phyloP scores from a whole-genome alignment of 2,797 vertebrate genomes.

The Simalia tracyae region DNA sequence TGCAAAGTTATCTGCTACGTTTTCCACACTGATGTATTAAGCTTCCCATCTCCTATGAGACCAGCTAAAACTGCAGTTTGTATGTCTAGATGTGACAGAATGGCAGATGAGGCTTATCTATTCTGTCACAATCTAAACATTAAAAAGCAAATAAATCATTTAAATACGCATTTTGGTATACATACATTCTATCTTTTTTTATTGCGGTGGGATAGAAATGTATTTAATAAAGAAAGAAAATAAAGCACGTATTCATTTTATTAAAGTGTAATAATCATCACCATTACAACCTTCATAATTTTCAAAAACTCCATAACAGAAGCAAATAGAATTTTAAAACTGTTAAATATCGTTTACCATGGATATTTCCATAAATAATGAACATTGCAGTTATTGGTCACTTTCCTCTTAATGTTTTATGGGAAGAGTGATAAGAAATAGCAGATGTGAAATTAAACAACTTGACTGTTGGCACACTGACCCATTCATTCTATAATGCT shows the following conservation, averaged over 20 bases:
- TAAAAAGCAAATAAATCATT: too few species aligned
- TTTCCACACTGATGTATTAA: slow-evolving; percentile 24
- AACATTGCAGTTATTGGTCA: not conserved
- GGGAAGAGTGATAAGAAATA: not conserved
- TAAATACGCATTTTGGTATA: not conserved
- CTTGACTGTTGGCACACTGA: not conserved
- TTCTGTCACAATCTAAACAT: too few species aligned
- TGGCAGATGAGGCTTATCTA: too few species aligned
- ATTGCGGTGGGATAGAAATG: not conserved
- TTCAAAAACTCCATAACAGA: not conserved
- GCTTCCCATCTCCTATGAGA: not conserved
- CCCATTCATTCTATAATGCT: not conserved
- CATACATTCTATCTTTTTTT: not conserved
- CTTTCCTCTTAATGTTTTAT: not conserved
- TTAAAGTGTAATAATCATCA: not conserved
- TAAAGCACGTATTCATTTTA: too few species aligned
- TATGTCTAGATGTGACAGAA: too few species aligned
- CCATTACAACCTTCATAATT: not conserved
- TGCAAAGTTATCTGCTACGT: slow-evolving; percentile 16
- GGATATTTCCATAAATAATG: not conserved
- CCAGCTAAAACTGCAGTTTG: too few species aligned
- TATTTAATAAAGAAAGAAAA: too few species aligned
- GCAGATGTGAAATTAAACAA: not conserved
- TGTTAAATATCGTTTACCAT: not conserved
- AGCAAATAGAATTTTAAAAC: not conserved